Base-by-base conservation (phyloP, 2,113 vertebrate species). In the Mustela lutreola region DNA sequence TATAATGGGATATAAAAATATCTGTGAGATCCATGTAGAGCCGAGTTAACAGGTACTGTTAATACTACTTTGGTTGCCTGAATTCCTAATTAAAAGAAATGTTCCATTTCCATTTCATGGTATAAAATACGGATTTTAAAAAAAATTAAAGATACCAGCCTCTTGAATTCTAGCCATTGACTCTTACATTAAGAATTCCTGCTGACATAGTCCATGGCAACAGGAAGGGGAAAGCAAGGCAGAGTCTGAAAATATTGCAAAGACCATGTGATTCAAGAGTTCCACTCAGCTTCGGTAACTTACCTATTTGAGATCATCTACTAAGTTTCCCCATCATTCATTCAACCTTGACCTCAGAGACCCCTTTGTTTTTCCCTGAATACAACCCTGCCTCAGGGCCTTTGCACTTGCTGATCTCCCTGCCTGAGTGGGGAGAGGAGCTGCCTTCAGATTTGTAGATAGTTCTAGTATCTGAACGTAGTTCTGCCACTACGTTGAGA, bases 81-180 rank as follows among this genome's bases (percentile, higher is more conserved):
- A 11, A 85, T 94, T 91, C 79, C 50, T 83, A 67, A 83, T 33
- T n/a, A 26, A 82, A 91, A 87, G 21, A 91, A 94, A 82, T 81
- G 60, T 21, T 58, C 31, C 39, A n/a, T 70, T 95, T 92, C 62
- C 67, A 76, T 86, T 75, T 53, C 16, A 95, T 48, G 26, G 42
- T 33, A 50, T 79, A 85, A 81, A 95, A 82, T 58, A 94, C 2
- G 36, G 36, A 73, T 39, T 45, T 89, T 58, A 0, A 73, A 70
- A 73, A 62, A 71, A 82, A 4, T 75, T 88, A 76, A 81, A 48
- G 58, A 50, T 86, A 78, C 4, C n/a, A 33, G 28, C 26, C 22
- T 92, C 60, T 48, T 58, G 36, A 81, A 78, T 92, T 94, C 63
- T 75, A 60, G 50, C 53, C 36, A 70, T n/a, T n/a, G 10, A 90